Evolutionary conservation across 2,113 vertebrate species (phyloP).

Genomic region (Eretmodus cyanostictus): DNA sequence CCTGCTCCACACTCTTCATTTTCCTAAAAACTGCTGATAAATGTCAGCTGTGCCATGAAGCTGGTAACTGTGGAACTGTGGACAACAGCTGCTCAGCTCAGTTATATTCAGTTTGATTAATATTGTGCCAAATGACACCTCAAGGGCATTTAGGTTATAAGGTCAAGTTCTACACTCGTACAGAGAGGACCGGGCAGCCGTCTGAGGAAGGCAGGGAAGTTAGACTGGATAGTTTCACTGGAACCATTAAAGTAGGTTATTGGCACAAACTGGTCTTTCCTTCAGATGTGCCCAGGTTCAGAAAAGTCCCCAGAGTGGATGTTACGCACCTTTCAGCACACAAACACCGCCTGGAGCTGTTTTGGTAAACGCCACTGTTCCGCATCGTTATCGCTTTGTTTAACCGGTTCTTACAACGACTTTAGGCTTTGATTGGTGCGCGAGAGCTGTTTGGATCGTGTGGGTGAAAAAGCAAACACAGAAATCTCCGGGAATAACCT

Average conservation of each 20-base stretch:
- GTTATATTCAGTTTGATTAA: fast-evolving
- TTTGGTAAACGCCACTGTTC: neutral
- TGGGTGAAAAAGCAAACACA: neutral
- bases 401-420: neutral
- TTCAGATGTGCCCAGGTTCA: neutral
- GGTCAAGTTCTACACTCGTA: fast-evolving
- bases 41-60: neutral
- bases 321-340: fast-evolving
- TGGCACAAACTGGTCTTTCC: neutral
- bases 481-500: neutral
- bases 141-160: neutral
- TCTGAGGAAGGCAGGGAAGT: neutral
- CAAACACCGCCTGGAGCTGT: fast-evolving
- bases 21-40: neutral
- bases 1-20: neutral
- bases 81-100: neutral
- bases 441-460: fast-evolving
- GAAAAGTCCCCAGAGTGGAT: neutral
- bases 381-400: neutral
- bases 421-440: fast-evolving
- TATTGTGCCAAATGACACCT: neutral
- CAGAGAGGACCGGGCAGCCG: neutral
- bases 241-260: neutral
- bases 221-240: neutral
- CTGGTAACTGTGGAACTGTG: neutral